These are phyloP conservation scores for Characodon lateralis DNA, from an alignment of 2,797 vertebrate species.

Conservation along the genomic window DNA sequence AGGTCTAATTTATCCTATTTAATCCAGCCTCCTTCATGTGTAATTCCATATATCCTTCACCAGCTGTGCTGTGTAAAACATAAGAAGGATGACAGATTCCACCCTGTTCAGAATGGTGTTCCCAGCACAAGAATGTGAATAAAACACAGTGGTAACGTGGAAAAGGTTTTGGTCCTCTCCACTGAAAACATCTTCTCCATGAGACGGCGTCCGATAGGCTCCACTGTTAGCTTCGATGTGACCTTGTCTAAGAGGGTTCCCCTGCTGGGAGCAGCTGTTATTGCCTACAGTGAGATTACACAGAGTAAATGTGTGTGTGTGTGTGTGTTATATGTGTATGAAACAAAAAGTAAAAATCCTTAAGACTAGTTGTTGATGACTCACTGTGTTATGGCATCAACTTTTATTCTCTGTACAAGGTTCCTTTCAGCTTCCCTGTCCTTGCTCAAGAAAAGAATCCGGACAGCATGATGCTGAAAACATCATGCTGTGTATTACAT, in stretches of 20 bases:
- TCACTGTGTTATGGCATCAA: constrained; percentile 11
- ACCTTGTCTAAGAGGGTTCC: constrained; percentile 59
- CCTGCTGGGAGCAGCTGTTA: constrained; percentile 49
- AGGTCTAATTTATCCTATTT: constrained; percentile 31
- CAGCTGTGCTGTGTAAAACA: constrained; percentile 25
- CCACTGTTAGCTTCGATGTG: constrained; percentile 51
- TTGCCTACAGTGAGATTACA: constrained; percentile 29
- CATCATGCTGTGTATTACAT: no score
- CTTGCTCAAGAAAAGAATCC: no score
- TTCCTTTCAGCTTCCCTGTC: neutral
- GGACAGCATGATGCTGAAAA: no score
- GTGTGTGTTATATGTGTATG: neutral
- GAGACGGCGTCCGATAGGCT: constrained; percentile 43
- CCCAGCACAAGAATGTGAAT: constrained; percentile 23
- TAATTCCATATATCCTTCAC: constrained; percentile 29
- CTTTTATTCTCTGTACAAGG: neutral
- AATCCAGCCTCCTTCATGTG: constrained; percentile 18
- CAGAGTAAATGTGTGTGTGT: neutral
- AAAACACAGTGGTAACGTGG: constrained; percentile 22
- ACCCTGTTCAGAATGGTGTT: neutral
- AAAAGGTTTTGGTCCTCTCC: constrained; percentile 19
- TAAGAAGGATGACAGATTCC: neutral
- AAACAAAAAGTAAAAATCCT: constrained; percentile 14
- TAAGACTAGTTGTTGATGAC: constrained; percentile 38
- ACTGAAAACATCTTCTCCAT: constrained; percentile 46